Evolutionary conservation across 1,140 invertebrate genomes (phyloP).

Genomic region (Laodelphax striatellus): DNA sequence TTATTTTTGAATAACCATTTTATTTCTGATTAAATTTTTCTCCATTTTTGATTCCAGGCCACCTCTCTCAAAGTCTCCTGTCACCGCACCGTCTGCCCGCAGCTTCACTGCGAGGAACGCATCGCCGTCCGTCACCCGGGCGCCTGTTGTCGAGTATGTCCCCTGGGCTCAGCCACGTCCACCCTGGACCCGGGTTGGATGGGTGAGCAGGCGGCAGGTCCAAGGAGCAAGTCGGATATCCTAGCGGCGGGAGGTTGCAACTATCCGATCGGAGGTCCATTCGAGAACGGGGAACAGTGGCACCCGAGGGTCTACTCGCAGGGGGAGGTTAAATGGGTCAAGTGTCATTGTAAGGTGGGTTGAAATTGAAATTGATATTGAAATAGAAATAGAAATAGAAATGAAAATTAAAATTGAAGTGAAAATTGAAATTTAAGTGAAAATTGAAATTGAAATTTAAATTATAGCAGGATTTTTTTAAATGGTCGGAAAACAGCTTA

Average conservation of each 20-base stretch:
- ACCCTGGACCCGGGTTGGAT: slow-evolving; percentile 11
- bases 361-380: neutral
- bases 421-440: neutral
- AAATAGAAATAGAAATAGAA: too few relatives aligned
- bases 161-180: slow-evolving; percentile 30
- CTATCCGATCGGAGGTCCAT: slow-evolving; percentile 51
- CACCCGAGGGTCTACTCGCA: slow-evolving; percentile 71
- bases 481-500: neutral
- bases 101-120: slow-evolving; percentile 55
- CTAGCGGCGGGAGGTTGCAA: slow-evolving; percentile 64
- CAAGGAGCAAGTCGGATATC: slow-evolving; percentile 45
- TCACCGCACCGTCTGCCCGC: slow-evolving; percentile 57
- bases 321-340: slow-evolving; percentile 75
- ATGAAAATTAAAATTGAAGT: slow-evolving; percentile 6
- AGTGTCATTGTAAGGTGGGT: slow-evolving; percentile 76
- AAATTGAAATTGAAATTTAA: slow-evolving; percentile 18
- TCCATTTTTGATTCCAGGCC: slow-evolving; percentile 29
- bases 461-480: slow-evolving; percentile 2
- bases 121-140: slow-evolving; percentile 62
- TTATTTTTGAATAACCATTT: too few relatives aligned
- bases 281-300: slow-evolving; percentile 72
- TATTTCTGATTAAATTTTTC: too few relatives aligned
- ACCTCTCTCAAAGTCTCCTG: slow-evolving; percentile 60
- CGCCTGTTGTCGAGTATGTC: slow-evolving; percentile 69
- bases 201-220: slow-evolving; percentile 17